Base-by-base conservation (phyloP, 1,140 invertebrate species). In the Neelides sp. region DNA sequence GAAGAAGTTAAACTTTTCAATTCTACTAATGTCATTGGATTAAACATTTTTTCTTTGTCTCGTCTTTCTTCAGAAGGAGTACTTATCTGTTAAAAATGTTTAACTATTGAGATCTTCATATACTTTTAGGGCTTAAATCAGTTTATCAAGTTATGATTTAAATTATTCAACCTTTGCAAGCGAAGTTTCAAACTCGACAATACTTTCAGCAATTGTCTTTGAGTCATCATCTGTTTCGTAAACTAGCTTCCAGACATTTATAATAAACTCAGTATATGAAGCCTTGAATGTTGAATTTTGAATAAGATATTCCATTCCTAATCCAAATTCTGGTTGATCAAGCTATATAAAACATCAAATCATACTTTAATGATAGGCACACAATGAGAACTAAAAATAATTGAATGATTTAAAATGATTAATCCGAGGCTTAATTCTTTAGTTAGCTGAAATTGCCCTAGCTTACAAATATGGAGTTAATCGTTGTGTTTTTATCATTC, bases 261-360 rank as follows among this genome's bases (percentile, higher is more conserved):
- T 15, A 30, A 56, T 54, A 4, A 56, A 23, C 17, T 40, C 22
- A 20, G 12, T 4, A 32, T 59, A 57, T 4, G 47, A 30, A 15
- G 2, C 12, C 1, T 7, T 19, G 8, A 37, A 23, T 23, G 26
- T 53, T 17, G 19, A 39, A 27, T 37, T 39, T 15, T 36, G 24
- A 12, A 41, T 4, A n/a, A 55, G 44, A 24, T 26, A 37, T 7
- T 34, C 35, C 24, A 20, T 13, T 20, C 26, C 26, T 13, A 58
- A 13, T 15, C 57, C 57, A 34, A 58, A 46, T 10, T 32, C 26
- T 12, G 51, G 57, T 19, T 54, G 52, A 49, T 58, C 52, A 19
- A 58, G 15, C 57, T 58, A 36, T 5, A 37, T 39, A 5, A 13
- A 35, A 50, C 2, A 10, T 27, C n/a, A 54, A 44, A 23, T 22